phyloP scores from a whole-genome alignment of 2,113 vertebrate genomes.

The Ariopsis seemanni region DNA sequence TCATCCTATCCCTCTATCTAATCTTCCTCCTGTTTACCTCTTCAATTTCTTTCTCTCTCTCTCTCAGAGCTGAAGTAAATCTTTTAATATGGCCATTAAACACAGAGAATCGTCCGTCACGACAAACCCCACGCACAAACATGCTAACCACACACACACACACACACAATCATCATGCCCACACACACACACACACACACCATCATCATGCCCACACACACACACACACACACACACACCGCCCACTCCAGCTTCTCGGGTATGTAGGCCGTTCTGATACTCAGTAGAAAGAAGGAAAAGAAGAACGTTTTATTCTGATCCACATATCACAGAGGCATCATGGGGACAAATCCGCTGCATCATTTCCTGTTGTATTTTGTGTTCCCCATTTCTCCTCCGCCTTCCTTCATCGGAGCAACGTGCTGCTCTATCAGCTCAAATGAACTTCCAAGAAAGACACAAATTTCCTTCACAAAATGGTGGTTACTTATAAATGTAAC shows the following conservation, averaged over 20 bases:
- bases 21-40: not conserved
- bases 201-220: constrained; percentile 8
- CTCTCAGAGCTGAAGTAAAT: not conserved
- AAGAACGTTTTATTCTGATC: constrained; percentile 1
- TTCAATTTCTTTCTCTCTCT: not conserved
- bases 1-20: not conserved
- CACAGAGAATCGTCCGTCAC: constrained; percentile 11
- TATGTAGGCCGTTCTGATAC: constrained; percentile 17
- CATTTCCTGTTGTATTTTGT: constrained; percentile 11
- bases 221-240: constrained; percentile 26
- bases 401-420: no score
- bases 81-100: constrained; percentile 6
- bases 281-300: not conserved
- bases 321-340: constrained; percentile 37
- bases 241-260: constrained; percentile 1
- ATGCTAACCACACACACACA: constrained; percentile 11
- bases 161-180: not conserved
- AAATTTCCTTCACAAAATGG: not conserved
- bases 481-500: not conserved
- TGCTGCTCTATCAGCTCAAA: not conserved
- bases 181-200: constrained; percentile 11
- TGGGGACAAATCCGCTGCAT: constrained; percentile 26
- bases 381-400: not conserved
- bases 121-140: constrained; percentile 15
- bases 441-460: not conserved